Evolutionary conservation across 2,888 invertebrate genomes (phyloP), one percentile per base, ranked within the genome.

Genomic region (Meloe dianella): DNA sequence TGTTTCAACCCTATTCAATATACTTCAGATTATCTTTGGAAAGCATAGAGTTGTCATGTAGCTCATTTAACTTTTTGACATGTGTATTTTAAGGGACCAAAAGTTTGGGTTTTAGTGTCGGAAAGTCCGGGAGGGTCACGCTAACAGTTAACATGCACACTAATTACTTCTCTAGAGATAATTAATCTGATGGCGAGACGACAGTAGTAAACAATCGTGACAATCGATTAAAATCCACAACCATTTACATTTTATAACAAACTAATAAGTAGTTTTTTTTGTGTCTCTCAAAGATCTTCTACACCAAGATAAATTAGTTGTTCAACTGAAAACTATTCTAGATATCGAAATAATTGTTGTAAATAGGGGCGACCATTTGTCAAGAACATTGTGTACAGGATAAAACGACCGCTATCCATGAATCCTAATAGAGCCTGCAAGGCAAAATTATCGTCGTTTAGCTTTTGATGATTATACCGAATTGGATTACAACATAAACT

Each of bases 41-140:
- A 65, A 67, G 66, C 69, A 77, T 78, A 76, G 75, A 78, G 77
- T 76, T 78, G 78, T 78, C 78, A 77, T 74, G 76, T 69, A 73
- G 75, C 71, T 77, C 76, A 78, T 78, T 77, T 77, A 78, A 77
- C 75, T 77, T 77, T 74, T 72, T 78, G 76, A 77, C 78, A 77
- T 77, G 78, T 78, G 75, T 75, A 74, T 70, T 77, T 78, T 76
- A 74, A 75, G 64, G 71, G 70, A 73, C 64, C 71, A 57, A n/a
- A n/a, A 73, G 60, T 69, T 65, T 64, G 64, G 69, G 69, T 69
- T 71, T 7, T 60, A 60, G 71, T 71, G 68, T 63, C 73, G 73
- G 73, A 76, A 73, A 70, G 73, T 69, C 67, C 71, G 70, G 69
- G 71, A 72, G 74, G 77, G 77, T 78, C 78, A 76, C 74, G 74